A percentile compares a stretch with the other conserved stretches of the same genome.
Conservation (phyloP, 2,113 vertebrate species). For the Ictidomys tridecemlineatus region DNA sequence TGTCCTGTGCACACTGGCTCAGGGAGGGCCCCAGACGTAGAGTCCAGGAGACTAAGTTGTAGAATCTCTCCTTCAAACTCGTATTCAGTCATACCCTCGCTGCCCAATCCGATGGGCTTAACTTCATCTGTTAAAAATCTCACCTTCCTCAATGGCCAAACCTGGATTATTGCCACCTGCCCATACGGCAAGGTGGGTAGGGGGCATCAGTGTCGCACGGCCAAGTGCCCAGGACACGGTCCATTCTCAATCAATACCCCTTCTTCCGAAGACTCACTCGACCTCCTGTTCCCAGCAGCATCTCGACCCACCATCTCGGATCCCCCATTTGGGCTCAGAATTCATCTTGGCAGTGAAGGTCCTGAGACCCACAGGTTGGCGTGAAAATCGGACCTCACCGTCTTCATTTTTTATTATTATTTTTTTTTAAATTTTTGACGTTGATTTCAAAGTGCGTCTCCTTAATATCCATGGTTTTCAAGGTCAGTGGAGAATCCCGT, state of each 20-base stretch:
- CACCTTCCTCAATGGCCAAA: not conserved
- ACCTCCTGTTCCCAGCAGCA: not conserved
- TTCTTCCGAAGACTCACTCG: too few species aligned
- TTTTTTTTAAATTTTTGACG: not conserved
- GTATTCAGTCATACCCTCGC: rapidly evolving
- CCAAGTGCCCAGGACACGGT: too few species aligned
- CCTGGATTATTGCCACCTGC: not conserved
- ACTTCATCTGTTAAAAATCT: not conserved
- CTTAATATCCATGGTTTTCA: constrained; percentile 11
- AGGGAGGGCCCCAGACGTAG: rapidly evolving
- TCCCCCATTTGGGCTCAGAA: rapidly evolving
- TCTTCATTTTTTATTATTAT: not conserved
- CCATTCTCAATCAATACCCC: rapidly evolving
- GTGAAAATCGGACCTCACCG: not conserved
- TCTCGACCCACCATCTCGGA: rapidly evolving
- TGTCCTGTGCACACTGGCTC: rapidly evolving
- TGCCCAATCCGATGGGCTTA: not conserved
- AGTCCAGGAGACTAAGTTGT: too few species aligned
- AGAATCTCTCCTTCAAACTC: not conserved
- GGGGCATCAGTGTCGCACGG: too few species aligned
- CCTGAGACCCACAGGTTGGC: not conserved
- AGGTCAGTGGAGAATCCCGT: constrained; percentile 37
- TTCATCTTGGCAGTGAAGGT: rapidly evolving
- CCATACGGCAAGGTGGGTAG: too few species aligned
- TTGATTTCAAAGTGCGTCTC: constrained; percentile 31